A percentile compares a stretch with the other conserved stretches of the same genome.
Evolutionary conservation across 2,797 vertebrate genomes (phyloP).

Genomic region (Naso thynnoides): DNA sequence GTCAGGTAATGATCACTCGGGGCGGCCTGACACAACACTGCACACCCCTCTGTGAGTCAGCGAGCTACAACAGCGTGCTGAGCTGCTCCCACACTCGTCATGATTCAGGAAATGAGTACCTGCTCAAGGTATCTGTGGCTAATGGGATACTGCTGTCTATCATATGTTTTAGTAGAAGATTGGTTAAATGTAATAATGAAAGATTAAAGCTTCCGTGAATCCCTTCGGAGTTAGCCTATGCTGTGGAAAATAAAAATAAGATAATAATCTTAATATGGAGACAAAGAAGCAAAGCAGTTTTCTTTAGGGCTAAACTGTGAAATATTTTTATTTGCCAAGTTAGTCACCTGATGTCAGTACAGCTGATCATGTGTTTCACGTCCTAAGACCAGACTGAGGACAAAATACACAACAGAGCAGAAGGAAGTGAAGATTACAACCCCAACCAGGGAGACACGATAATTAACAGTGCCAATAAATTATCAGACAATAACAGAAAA

Average conservation of each 20-base stretch:
- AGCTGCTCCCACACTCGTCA: slow-evolving; percentile 31
- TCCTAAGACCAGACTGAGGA: slow-evolving; percentile 6
- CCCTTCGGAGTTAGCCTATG: not conserved
- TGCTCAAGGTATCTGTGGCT: not conserved
- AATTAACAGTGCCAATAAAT: too few species aligned
- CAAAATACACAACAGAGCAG: slow-evolving; percentile 2
- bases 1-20: slow-evolving; percentile 41
- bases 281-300: slow-evolving; percentile 1
- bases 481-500: too few species aligned
- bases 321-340: slow-evolving; percentile 6
- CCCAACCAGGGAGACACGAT: too few species aligned
- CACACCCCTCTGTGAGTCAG: slow-evolving; percentile 69
- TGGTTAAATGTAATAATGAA: not conserved
- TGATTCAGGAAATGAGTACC: slow-evolving; percentile 33
- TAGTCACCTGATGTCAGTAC: slow-evolving; percentile 33
- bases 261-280: slow-evolving; percentile 2
- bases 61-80: not conserved
- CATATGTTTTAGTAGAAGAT: not conserved
- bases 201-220: not conserved
- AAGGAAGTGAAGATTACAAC: not conserved
- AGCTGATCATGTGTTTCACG: slow-evolving; percentile 31
- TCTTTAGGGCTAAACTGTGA: slow-evolving; percentile 1
- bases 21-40: slow-evolving; percentile 42
- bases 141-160: not conserved
- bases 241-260: not conserved